Evolutionary conservation across 1,140 invertebrate genomes (phyloP), one percentile per base, ranked within the genome.

Genomic region (Anadara kagoshimensis): DNA sequence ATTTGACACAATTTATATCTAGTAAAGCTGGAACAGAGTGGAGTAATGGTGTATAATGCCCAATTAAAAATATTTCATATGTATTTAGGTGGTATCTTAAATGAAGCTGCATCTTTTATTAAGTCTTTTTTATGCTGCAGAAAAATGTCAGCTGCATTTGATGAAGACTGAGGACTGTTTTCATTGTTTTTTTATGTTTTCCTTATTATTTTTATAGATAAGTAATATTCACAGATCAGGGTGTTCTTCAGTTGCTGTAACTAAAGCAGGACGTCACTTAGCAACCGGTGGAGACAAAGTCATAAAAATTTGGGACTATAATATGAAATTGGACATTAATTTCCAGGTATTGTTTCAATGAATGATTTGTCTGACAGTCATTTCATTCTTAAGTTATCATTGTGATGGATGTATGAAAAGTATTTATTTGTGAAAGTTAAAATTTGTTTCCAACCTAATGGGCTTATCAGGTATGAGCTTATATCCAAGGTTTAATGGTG

Each of bases 261-360:
- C 86, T 54, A 67, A 73, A 20, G 79, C 82, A 76, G 86, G 86
- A 10, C 67, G 75, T n/a, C 81, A 88, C 70, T 73, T 90, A 47
- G 83, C 83, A 20, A 89, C 88, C 58, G 82, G 84, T 65, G 88
- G 88, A 14, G 88, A 90, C 74, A 85, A 80, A 65, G 82, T 85
- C 11, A 80, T 90, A 59, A 90, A 90, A 76, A 79, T 90, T 20
- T 90, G 88, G 88, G 87, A 89, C 71, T 88, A 88, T 62, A 72
- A 80, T 67, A 87, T 87, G 84, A 83, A 78, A 56, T 65, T 87
- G 16, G 86, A 89, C 69, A 80, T 88, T 49, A 89, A 89, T 77
- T 88, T 88, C 71, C 88, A 89, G 85, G 87, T 87, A 62, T 49
- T 2, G 29, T 36, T 36, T 36, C 7, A 36, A 36, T 36, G 29